Base-by-base conservation (phyloP, 2,797 vertebrate species). In the Prunella strophiata region DNA sequence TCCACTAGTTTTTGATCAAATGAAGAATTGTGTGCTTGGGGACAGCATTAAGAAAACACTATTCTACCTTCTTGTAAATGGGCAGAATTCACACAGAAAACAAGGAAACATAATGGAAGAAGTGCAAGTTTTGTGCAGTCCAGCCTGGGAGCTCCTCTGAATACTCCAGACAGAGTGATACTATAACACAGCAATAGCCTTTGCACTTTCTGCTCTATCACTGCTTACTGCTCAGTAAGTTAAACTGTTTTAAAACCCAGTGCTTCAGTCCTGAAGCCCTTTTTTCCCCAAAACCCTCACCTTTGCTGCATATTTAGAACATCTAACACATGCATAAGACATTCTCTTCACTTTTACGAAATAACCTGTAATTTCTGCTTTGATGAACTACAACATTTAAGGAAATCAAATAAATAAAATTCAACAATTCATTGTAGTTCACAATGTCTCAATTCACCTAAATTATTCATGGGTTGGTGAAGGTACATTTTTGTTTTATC, bases 41-140 rank as follows among this genome's bases (percentile, higher is more conserved):
- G 61, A 52, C 40, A 47, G 73, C 58, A 29, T 54, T 71, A 40
- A 78, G 72, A 74, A 95, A 92, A 74, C 40, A 38, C 71, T 61
- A 26, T 75, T 94, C 79, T 88, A 82, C 50, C 66, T 90, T 94
- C 57, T 86, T 78, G 71, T 84, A 91, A 89, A 66, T n/a, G 82
- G 32, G 32, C 52, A 70, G 71, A 92, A 70, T 57, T 94, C 81
- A 72, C 45, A 78, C 21, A 66, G 75, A 66, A 82, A 90, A 65
- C 26, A 75, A 72, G 48, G 77, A 50, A 76, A 85, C 50, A 19
- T 43, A 91, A 77, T 70, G 83, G 73, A 52, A 93, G 67, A 85
- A 87, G 57, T 78, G 18, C 65, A 75, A 62, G 71, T 59, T 93
- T 62, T 70, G 36, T 42, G 40, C 80, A 89, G 78, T 22, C 29